These are phyloP conservation scores for Anas flavirostris DNA, from an alignment of 2,797 vertebrate genomes.

Conservation along the genomic window DNA sequence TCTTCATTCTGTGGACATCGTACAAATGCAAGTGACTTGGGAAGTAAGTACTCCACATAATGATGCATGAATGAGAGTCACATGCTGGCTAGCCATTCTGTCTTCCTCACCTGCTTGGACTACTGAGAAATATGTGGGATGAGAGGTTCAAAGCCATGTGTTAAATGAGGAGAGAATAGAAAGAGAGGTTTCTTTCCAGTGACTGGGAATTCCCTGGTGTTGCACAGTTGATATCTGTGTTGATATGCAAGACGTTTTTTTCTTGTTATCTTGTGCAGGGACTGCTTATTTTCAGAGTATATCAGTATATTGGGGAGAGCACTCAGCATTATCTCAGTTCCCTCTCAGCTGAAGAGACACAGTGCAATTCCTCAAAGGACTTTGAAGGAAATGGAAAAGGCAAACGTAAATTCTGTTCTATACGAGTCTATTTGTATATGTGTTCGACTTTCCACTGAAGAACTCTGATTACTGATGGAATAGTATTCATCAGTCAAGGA, in stretches of 20 bases:
- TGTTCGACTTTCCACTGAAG: not conserved
- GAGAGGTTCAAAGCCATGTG: not conserved
- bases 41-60: not conserved
- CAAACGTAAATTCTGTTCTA: not conserved
- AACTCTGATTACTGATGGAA: not conserved
- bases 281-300: not conserved
- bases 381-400: not conserved
- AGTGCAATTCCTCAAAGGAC: not conserved
- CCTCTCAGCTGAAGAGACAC: not conserved
- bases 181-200: not conserved
- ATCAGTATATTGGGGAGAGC: not conserved
- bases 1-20: not conserved
- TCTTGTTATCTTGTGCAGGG: not conserved
- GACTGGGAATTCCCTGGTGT: not conserved
- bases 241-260: not conserved
- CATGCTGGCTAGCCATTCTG: slow-evolving; percentile 21
- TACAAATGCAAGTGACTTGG: not conserved
- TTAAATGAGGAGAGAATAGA: not conserved
- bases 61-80: not conserved
- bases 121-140: slow-evolving; percentile 11
- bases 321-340: not conserved
- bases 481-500: not conserved
- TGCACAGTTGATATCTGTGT: not conserved
- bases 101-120: not conserved
- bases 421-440: not conserved